Conservation (phyloP, 2,113 vertebrate species). For the Eulacestoma nigropectus region DNA sequence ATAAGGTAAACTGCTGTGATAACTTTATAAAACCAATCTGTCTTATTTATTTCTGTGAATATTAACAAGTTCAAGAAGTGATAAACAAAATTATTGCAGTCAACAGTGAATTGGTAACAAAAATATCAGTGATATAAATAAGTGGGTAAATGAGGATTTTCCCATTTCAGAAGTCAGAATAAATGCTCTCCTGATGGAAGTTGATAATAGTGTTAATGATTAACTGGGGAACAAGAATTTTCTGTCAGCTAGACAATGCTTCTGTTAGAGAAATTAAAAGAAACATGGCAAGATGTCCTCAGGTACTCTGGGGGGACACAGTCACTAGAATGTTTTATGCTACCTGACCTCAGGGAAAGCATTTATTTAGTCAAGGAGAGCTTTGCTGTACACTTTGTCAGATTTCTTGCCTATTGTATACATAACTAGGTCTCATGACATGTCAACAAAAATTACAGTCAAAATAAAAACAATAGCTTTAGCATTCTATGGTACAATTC, state of each 20-base stretch:
- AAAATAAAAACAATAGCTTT: background rate
- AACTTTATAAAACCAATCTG: conserved; percentile 1
- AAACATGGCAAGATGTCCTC: background rate
- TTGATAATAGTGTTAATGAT: background rate
- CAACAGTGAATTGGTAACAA: background rate
- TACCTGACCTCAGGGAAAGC: background rate
- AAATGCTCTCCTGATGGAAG: background rate
- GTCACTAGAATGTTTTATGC: background rate
- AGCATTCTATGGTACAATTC: background rate
- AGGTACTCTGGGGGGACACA: background rate
- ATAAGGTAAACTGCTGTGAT: background rate
- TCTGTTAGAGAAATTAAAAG: background rate
- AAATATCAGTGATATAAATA: conserved; percentile 17
- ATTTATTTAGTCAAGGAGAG: background rate
- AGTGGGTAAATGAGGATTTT: background rate
- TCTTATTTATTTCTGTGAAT: background rate
- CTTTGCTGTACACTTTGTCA: background rate
- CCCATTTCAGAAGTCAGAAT: background rate
- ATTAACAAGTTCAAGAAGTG: background rate
- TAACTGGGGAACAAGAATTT: background rate
- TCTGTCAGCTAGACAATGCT: background rate
- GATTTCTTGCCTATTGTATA: background rate
- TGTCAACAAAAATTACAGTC: background rate
- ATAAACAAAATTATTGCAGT: conserved; percentile 13
- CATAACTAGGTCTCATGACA: background rate